Evolutionary conservation across 2,888 invertebrate genomes (phyloP).

Genomic region (Druceiella hillmani): DNA sequence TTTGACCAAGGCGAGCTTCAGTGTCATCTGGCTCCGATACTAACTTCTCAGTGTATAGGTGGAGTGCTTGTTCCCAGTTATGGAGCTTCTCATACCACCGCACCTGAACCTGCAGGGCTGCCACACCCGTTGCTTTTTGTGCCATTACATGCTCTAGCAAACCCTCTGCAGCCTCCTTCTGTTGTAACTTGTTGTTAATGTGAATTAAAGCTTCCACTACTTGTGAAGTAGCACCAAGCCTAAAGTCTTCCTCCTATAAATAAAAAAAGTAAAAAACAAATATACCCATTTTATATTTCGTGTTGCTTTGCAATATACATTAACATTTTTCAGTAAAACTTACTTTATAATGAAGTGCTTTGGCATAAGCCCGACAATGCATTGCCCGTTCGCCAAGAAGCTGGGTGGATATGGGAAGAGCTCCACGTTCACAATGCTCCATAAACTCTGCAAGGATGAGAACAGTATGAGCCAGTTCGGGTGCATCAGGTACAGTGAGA

Average conservation of each 20-base stretch:
- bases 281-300: too few relatives aligned
- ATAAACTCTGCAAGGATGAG: constrained; percentile 98
- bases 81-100: constrained; percentile 99
- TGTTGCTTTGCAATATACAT: too few relatives aligned
- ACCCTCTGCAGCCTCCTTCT: constrained; percentile 97
- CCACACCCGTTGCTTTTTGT: constrained; percentile 63
- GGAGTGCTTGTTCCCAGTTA: constrained; percentile 96
- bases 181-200: constrained; percentile 97
- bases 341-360: constrained; percentile 57
- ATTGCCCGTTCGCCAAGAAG: constrained; percentile 90
- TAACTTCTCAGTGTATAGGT: constrained; percentile 76
- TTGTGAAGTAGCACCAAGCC: constrained; percentile 72
- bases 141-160: constrained; percentile 84
- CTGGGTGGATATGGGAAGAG: constrained; percentile 83
- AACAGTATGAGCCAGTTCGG: constrained; percentile 94
- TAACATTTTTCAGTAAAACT: too few relatives aligned
- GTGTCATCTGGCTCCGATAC: constrained; percentile 60
- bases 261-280: constrained; percentile 16
- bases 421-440: constrained; percentile 98
- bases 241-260: constrained; percentile 83
- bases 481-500: constrained; percentile 85
- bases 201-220: constrained; percentile 91
- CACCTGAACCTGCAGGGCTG: constrained; percentile 63
- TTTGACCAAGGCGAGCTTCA: constrained; percentile 83
- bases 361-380: constrained; percentile 77